Conservation (phyloP, 1,140 invertebrate species). For the Mamestra configurata region DNA sequence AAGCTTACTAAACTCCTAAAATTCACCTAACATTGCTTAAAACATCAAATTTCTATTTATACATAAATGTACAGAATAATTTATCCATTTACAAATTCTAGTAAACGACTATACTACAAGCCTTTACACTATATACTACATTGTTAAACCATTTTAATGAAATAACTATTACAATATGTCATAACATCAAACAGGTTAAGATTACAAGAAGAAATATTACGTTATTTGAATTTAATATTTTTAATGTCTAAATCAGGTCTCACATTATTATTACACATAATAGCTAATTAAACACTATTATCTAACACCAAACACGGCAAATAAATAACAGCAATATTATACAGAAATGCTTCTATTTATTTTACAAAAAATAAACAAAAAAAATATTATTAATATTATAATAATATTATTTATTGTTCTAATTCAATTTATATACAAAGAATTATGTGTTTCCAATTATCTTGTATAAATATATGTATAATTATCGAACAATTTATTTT, state of each 20-base stretch:
- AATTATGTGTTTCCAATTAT: slow-evolving; percentile 28
- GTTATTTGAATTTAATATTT: slow-evolving; percentile 52
- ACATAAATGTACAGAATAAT: slow-evolving; percentile 62
- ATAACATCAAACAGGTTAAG: slow-evolving; percentile 57
- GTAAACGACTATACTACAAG: slow-evolving; percentile 56
- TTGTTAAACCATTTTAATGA: slow-evolving; percentile 47
- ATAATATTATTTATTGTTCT: slow-evolving; percentile 57
- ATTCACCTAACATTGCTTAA: slow-evolving; percentile 70
- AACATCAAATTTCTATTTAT: slow-evolving; percentile 68
- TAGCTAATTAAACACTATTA: slow-evolving; percentile 47
- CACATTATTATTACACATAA: slow-evolving; percentile 54
- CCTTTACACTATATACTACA: slow-evolving; percentile 52
- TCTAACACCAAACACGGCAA: slow-evolving; percentile 82
- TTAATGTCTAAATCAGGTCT: slow-evolving; percentile 65
- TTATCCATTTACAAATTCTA: slow-evolving; percentile 61
- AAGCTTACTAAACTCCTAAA: slow-evolving; percentile 67
- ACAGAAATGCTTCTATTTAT: slow-evolving; percentile 68
- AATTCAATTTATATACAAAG: slow-evolving; percentile 66
- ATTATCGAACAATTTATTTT: slow-evolving; percentile 68
- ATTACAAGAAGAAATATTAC: slow-evolving; percentile 54
- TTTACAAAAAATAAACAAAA: slow-evolving; percentile 38
- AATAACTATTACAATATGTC: slow-evolving; percentile 48
- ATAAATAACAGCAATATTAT: slow-evolving; percentile 68
- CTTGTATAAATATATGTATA: slow-evolving; percentile 62
- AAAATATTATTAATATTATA: slow-evolving; percentile 10